Evolutionary conservation across 1,140 invertebrate species (phyloP).

Genomic region (Heliconius eleuchia): DNA sequence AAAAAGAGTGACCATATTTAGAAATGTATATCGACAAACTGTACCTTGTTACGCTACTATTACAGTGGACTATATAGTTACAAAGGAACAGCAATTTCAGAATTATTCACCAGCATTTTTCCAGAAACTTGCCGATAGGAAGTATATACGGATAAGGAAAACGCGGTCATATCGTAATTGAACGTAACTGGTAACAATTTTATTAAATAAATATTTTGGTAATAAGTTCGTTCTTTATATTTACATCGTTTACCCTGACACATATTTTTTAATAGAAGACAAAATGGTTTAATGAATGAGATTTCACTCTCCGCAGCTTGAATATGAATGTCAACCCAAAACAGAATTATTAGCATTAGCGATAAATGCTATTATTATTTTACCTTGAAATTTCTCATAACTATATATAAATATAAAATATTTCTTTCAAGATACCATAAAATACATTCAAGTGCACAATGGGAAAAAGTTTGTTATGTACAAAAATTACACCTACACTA

Average conservation of each 20-base stretch:
- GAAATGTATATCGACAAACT: conserved; percentile 40
- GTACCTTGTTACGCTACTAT: conserved; percentile 29
- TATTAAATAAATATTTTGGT: too few relatives aligned
- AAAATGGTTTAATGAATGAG: too few relatives aligned
- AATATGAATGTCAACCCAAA: too few relatives aligned
- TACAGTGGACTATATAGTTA: conserved; percentile 5
- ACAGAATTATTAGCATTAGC: too few relatives aligned
- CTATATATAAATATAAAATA: neutral
- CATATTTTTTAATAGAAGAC: too few relatives aligned
- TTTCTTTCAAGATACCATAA: neutral
- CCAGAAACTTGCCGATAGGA: neutral
- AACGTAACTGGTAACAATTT: too few relatives aligned
- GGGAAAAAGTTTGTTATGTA: conserved; percentile 46
- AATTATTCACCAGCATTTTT: conserved; percentile 9
- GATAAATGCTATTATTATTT: too few relatives aligned
- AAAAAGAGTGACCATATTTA: conserved; percentile 25
- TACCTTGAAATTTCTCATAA: neutral
- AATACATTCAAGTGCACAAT: conserved; percentile 31
- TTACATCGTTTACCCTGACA: too few relatives aligned
- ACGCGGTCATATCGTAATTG: neutral
- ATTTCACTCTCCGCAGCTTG: too few relatives aligned
- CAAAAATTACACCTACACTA: conserved; percentile 44
- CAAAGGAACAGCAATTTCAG: neutral
- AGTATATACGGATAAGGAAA: conserved; percentile 12
- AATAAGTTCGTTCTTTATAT: too few relatives aligned